A percentile compares a stretch with the other conserved stretches of the same genome.
These are phyloP conservation scores for Oligia latruncula DNA, from an alignment of 2,888 invertebrate genomes.

Conservation along the genomic window DNA sequence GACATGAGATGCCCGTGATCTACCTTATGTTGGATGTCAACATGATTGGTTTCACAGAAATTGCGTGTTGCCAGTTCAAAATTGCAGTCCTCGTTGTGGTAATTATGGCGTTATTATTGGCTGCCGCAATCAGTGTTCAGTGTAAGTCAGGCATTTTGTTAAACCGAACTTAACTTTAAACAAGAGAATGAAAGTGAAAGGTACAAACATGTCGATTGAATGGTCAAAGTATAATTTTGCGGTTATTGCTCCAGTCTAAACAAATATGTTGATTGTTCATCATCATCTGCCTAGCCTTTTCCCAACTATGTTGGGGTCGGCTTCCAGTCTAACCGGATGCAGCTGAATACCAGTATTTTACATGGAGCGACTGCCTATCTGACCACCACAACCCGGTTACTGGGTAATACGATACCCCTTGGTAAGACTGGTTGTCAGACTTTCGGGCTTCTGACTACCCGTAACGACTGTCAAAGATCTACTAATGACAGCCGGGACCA, in stretches of 20 bases:
- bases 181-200: constrained; percentile 38
- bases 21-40: constrained; percentile 67
- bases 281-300: too few relatives aligned
- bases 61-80: constrained; percentile 73
- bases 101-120: constrained; percentile 69
- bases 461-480: too few relatives aligned
- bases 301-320: too few relatives aligned
- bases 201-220: constrained; percentile 25
- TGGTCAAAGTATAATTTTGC: constrained; percentile 8
- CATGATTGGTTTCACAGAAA: constrained; percentile 73
- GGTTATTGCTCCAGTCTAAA: background rate
- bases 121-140: constrained; percentile 60
- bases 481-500: too few relatives aligned
- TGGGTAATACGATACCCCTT: too few relatives aligned
- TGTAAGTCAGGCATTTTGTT: constrained; percentile 54
- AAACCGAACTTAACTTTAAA: constrained; percentile 52
- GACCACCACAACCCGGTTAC: too few relatives aligned
- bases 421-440: too few relatives aligned
- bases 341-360: too few relatives aligned
- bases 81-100: constrained; percentile 67
- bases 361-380: too few relatives aligned
- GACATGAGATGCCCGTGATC: constrained; percentile 35
- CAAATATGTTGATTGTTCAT: background rate
- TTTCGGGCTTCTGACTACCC: too few relatives aligned
- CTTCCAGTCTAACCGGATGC: too few relatives aligned